A percentile compares a stretch with the other conserved stretches of the same genome.
Evolutionary conservation across 2,797 vertebrate species (phyloP).

Genomic region (Euphonia xanthogaster): DNA sequence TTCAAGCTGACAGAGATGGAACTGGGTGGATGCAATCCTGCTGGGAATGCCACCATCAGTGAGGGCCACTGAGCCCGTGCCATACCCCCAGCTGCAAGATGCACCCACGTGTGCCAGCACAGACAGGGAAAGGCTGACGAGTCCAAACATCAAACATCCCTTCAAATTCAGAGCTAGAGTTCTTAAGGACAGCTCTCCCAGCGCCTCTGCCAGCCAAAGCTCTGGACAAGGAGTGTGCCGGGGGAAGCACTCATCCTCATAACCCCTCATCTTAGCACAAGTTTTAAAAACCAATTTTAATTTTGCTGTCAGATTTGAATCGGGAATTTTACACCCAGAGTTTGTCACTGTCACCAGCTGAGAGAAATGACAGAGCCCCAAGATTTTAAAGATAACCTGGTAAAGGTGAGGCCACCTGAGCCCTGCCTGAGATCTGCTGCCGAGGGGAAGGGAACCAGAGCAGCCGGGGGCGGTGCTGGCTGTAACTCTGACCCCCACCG

Average conservation of each 20-base stretch:
- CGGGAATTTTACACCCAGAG: background rate
- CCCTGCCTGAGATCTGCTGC: background rate
- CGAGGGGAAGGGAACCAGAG: rapidly evolving
- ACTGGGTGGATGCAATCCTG: background rate
- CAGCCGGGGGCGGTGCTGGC: rapidly evolving
- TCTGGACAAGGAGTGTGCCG: rapidly evolving
- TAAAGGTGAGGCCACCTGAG: background rate
- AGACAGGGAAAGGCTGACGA: rapidly evolving
- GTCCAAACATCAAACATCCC: background rate
- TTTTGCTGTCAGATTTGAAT: background rate
- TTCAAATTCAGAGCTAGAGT: background rate
- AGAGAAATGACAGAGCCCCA: background rate
- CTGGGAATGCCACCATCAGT: background rate
- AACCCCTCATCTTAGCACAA: background rate
- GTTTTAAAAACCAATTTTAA: background rate
- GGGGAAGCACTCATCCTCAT: background rate
- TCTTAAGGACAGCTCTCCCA: background rate
- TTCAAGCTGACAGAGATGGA: background rate
- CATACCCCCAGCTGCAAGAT: rapidly evolving
- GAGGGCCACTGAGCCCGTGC: background rate
- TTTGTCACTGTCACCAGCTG: background rate
- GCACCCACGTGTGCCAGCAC: background rate
- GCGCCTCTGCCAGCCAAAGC: background rate
- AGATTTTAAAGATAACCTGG: background rate
- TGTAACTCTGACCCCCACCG: rapidly evolving